Base-by-base conservation (phyloP, 30 jellyfish, hydroid and myxozoan genomes). In the Clytia hemisphaerica region DNA sequence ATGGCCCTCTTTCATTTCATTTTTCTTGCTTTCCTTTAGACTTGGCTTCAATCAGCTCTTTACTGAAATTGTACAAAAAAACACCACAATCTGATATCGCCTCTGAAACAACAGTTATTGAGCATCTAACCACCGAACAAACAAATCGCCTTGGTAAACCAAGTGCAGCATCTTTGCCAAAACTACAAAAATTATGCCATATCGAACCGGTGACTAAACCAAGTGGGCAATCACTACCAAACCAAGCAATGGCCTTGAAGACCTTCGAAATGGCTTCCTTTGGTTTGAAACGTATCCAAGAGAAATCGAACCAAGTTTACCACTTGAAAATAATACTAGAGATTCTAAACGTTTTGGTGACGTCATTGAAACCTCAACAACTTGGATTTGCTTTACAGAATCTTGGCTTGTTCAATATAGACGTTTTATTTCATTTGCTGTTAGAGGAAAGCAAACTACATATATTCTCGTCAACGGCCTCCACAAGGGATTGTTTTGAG, bases 381-480 rank as follows among this genome's bases (percentile, higher is more conserved):
- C 77, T 83, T 0, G 73, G 61, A 15, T 9, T 15, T 34, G 91
- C 94, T 10, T 66, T 83, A 53, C 62, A 38, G 36, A 90, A 83
- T 37, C 79, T 83, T 34, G 88, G 77, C 18, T 45, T 83, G n/a
- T 72, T 58, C 40, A 61, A 73, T 29, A 78, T 83, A 6, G 77
- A 73, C 71, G 31, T 68, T 29, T 67, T 65, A 28, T 21, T 65
- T n/a, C 37, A 48, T 16, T 37, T 65, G 29, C 35, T 65, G 27
- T 14, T 45, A 6, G 37, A 65, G 35, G n/a, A n/a, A n/a, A n/a
- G n/a, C n/a, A n/a, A n/a, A n/a, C n/a, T n/a, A n/a, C n/a, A n/a
- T n/a, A n/a, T n/a, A n/a, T n/a, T n/a, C n/a, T n/a, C n/a, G n/a
- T n/a, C n/a, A n/a, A n/a, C n/a, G n/a, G n/a, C n/a, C n/a, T n/a